Base-by-base conservation (phyloP, 2,888 invertebrate genomes). In the Aporophyla lueneburgensis region DNA sequence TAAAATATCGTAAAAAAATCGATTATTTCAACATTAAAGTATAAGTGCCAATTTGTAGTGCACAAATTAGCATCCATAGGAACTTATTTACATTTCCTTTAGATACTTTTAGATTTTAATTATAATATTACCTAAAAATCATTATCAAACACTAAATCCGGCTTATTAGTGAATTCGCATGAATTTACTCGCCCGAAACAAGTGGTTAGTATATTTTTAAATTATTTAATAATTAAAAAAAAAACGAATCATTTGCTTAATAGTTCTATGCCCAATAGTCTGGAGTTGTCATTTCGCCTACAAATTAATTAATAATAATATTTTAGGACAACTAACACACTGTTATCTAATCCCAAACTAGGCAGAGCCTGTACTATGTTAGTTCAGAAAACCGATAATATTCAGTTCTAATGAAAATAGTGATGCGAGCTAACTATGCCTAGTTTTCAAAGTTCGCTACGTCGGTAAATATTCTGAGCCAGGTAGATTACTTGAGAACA, bases 401-500 rank as follows among this genome's bases (percentile, higher is more conserved):
- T 21, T 56, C 19, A 4, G 16, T 33, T 33, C 3, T n/a, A 49
- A 33, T n/a, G 19, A 33, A 40, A 71, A 58, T 51, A 7, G 61
- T 21, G 4, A 59, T 59, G 14, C 0, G 1, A 46, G 14, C 27
- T n/a, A 14, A 61, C 6, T 12, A 24, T 62, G 46, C 6, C 33
- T 1, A 24, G 24, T 51, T 63, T 40, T 63, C 46, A 46, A 27
- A 40, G 40, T 24, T 43, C 19, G 40, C n/a, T 59, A 56, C 14
- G 1, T 72, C 6, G 6, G 49, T 2, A 51, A 19, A 65, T 74
- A 75, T 65, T 65, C 43, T 21, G 49, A 58, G 49, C 4, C 43
- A 56, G 49, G 21, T 21, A 49, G 49, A 74, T 74, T 58, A 74
- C 21, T 49, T 49, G 27, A 58, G 51, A 43, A 51, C 75, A 58